Conservation (phyloP, 2,888 invertebrate species). For the Tryphoninae sp. region DNA sequence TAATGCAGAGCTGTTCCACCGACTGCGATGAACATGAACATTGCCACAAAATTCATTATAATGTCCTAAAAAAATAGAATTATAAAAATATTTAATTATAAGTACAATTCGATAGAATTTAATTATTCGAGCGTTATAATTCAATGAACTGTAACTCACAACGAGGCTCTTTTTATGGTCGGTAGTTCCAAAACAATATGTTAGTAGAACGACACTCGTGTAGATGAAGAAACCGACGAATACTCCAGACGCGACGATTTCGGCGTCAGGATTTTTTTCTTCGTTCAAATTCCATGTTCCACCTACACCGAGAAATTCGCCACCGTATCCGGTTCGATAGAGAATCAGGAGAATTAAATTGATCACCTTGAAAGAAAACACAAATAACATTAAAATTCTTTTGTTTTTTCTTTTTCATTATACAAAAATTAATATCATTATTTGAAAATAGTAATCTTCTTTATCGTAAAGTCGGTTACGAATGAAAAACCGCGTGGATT, state of each 20-base stretch:
- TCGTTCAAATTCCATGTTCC: conserved; percentile 96
- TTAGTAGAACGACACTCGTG: conserved; percentile 89
- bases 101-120: neutral
- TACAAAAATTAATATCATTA: neutral
- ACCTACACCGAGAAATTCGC: conserved; percentile 92
- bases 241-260: conserved; percentile 93
- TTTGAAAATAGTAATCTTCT: neutral
- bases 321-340: conserved; percentile 91
- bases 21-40: conserved; percentile 92
- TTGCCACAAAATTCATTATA: conserved; percentile 93
- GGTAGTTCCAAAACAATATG: conserved; percentile 89
- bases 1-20: conserved; percentile 94
- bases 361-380: conserved; percentile 85
- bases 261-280: conserved; percentile 93
- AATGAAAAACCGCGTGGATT: conserved; percentile 2
- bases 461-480: too few relatives aligned
- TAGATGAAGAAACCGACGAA: conserved; percentile 94
- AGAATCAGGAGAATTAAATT: conserved; percentile 91
- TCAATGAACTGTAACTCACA: conserved; percentile 75
- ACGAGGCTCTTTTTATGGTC: conserved; percentile 88
- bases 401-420: too few relatives aligned
- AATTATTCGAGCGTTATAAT: neutral
- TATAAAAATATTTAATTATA: conserved; percentile 7
- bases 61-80: conserved; percentile 86
- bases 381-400: neutral